These are phyloP conservation scores for Protobothrops mucrosquamatus DNA, from an alignment of 2,113 vertebrate genomes.

Conservation along the genomic window DNA sequence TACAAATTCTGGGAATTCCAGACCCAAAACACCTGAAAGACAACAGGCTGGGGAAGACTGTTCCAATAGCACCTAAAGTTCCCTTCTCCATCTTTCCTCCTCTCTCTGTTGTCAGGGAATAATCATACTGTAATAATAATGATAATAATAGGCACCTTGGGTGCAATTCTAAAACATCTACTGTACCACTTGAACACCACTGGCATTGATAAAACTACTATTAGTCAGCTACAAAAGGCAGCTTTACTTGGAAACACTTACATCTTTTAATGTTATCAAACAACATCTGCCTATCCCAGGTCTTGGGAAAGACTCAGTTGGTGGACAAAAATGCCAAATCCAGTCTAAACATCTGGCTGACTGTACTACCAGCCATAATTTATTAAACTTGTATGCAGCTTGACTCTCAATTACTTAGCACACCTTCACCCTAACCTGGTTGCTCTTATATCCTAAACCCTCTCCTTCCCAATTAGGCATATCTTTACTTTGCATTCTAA, in stretches of 20 bases:
- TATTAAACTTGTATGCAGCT: background rate
- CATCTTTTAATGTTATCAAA: background rate
- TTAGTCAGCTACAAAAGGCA: background rate
- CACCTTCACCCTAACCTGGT: too few species aligned
- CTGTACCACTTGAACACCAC: background rate
- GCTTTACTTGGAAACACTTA: background rate
- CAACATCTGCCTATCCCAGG: background rate
- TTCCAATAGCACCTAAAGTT: background rate
- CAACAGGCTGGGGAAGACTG: background rate
- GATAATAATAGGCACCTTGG: background rate
- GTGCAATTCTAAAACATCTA: background rate
- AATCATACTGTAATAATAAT: background rate
- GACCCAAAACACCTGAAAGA: background rate
- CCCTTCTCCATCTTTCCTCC: background rate
- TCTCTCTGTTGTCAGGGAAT: background rate
- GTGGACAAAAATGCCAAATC: background rate
- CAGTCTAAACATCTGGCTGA: background rate
- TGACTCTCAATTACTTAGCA: background rate
- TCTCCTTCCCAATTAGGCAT: background rate
- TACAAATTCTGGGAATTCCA: background rate
- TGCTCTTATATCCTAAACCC: background rate
- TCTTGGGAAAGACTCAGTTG: background rate
- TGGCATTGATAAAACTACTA: background rate
- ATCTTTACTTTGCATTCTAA: background rate
- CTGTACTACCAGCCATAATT: background rate